Base-by-base conservation (phyloP, 2,113 vertebrate species). In the Rhinichthys klamathensis region DNA sequence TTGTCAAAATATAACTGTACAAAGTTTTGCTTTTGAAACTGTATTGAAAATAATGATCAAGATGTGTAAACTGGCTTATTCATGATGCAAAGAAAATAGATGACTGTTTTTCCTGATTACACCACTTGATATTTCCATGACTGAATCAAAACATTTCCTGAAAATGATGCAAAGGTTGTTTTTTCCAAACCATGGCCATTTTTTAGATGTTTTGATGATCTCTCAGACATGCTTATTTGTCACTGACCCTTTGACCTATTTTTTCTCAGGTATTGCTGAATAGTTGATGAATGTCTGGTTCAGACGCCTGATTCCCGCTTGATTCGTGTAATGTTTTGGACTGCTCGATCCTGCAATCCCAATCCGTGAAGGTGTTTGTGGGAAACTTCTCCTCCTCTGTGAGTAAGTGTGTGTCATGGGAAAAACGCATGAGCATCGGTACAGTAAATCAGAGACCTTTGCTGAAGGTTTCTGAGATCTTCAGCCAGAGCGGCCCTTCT, bases 401-500 rank as follows among this genome's bases (percentile, higher is more conserved):
- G 65, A 46, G 11, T 81, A 32, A 30, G 18, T 72, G 44, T 56
- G 21, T 74, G 49, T 65, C 76, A 76, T 87, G 83, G 85, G 81
- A 83, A 78, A n/a, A n/a, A 73, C 44, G 18, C 3, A 51, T 27
- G 54, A 38, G 58, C 70, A 77, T 18, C 54, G 9, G 65, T n/a
- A n/a, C 80, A 76, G 76, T 87, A 86, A 86, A 89, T 87, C 78
- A 79, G 18, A 73, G 60, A 46, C 30, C 54, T 11, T 25, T 27
- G 9, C 82, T 81, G 82, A 83, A 78, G 30, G 44, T 21, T 44
- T 88, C 80, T 80, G 67, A 69, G 32, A 16, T 49, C 78, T 67
- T 65, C 32, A 79, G 73, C 80, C 61, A 75, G 80, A 77, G 27
- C 21, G 23, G 75, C 30, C 5, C 75, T 56, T 30, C 54, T 56